Conservation (phyloP, 1,140 invertebrate genomes). For the Hestina assimilis region DNA sequence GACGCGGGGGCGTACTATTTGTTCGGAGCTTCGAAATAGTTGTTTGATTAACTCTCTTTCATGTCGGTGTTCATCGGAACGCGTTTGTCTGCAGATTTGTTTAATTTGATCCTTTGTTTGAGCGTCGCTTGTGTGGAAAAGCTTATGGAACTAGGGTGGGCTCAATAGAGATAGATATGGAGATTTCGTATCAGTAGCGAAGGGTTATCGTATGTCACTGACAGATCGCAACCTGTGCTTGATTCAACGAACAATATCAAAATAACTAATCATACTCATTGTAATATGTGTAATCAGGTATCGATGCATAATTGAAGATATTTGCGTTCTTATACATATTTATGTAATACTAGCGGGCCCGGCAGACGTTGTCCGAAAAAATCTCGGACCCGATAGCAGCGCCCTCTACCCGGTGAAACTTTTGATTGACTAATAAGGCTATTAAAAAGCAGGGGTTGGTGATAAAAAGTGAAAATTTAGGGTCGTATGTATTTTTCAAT, state of each 20-base stretch:
- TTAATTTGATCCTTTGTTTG: constrained; percentile 76
- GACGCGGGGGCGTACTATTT: constrained; percentile 60
- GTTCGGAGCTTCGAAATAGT: constrained; percentile 57
- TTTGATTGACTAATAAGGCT: too few species aligned
- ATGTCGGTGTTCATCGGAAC: constrained; percentile 62
- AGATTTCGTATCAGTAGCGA: constrained; percentile 51
- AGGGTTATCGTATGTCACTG: constrained; percentile 61
- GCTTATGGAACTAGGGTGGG: constrained; percentile 51
- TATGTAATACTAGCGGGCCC: too few species aligned
- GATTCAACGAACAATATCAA: constrained; percentile 30
- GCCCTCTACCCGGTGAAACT: too few species aligned
- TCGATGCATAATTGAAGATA: too few species aligned
- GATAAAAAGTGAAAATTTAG: too few species aligned
- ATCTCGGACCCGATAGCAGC: too few species aligned
- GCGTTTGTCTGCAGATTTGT: constrained; percentile 72
- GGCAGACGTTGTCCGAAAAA: too few species aligned
- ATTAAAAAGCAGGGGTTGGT: too few species aligned
- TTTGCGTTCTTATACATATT: too few species aligned
- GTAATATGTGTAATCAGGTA: too few species aligned
- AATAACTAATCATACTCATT: too few species aligned
- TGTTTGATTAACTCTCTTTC: constrained; percentile 76
- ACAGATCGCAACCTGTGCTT: constrained; percentile 54
- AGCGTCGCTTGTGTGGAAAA: constrained; percentile 63
- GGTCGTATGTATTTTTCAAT: too few species aligned
- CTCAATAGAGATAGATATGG: constrained; percentile 51